Conservation (phyloP, 2,113 vertebrate species). For the Coptodon rendalli region DNA sequence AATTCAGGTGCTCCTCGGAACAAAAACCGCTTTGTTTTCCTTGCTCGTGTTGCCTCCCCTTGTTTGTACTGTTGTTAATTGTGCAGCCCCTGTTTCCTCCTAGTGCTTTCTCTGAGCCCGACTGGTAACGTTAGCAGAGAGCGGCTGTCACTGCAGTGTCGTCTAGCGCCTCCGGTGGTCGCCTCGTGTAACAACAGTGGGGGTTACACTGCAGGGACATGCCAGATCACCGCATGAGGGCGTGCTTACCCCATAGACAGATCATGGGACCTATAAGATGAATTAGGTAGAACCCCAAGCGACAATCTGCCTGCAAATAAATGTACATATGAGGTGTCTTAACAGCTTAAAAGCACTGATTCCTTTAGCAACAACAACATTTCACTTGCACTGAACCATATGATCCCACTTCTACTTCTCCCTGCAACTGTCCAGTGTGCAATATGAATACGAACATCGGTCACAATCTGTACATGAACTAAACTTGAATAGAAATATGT, state of each 20-base stretch:
- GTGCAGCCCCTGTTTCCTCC: conserved; percentile 46
- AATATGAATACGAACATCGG: background rate
- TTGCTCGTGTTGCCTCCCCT: conserved; percentile 43
- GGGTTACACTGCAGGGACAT: background rate
- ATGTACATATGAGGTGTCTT: background rate
- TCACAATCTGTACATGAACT: background rate
- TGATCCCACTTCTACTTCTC: background rate
- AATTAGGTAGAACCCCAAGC: background rate
- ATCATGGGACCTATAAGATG: background rate
- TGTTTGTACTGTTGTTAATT: conserved; percentile 15
- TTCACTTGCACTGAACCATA: background rate
- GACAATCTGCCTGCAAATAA: background rate
- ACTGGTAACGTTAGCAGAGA: conserved; percentile 4
- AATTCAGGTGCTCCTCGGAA: conserved; percentile 8
- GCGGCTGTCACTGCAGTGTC: background rate
- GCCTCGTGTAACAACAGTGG: background rate
- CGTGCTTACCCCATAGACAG: background rate
- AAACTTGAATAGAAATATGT: background rate
- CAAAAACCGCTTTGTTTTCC: conserved; percentile 37
- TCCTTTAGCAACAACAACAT: background rate
- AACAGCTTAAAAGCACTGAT: background rate
- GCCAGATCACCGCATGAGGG: background rate
- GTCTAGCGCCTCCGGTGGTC: conserved; percentile 26
- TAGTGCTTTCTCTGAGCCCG: conserved; percentile 24
- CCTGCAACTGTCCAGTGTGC: rapidly evolving